Evolutionary conservation across 2,888 invertebrate genomes (phyloP), one percentile per base, ranked within the genome.

Genomic region (Rosalia funebris): DNA sequence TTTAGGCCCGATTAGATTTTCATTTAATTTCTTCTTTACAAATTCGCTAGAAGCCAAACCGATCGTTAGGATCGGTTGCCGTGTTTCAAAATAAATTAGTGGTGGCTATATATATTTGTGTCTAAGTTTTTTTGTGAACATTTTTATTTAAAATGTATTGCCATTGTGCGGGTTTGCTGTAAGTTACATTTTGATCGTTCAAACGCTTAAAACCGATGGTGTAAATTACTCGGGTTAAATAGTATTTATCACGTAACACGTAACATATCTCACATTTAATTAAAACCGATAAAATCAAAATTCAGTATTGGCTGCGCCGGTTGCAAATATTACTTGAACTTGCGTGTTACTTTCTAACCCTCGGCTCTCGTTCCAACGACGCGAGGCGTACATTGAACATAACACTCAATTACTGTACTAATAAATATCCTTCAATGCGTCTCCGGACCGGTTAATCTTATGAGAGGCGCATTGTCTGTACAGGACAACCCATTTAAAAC

Each of bases 251-350:
- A 41, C 41, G 56, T 39, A 56, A 56, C 56, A 47, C 56, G 56
- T 41, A 56, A 56, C 47, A 56, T 56, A 56, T 56, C 56, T 56
- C 56, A 56, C 56, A 47, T 50, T 57, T 57, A 57, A 57, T 57
- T 57, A 57, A 44, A 57, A 50, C 44, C 57, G 57, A 57, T 56
- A 56, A 47, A 56, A 56, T 56, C 56, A 57, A 50, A 57, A 42
- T 50, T 39, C 50, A 37, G 42, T 42, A 57, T 57, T 57, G 57
- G 57, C 44, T 34, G 50, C 41, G 42, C 34, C 42, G 44, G 57
- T 47, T 47, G 34, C 50, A 50, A 57, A 57, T 57, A 57, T 57
- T 57, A 57, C 41, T 57, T 32, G 42, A 52, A 52, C 36, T 48
- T 39, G 50, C 56, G 57, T 50, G 57, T 44, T 57, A 50, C 37